Base-by-base conservation (phyloP, 2,797 vertebrate species). In the Lycodopsis pacificus region DNA sequence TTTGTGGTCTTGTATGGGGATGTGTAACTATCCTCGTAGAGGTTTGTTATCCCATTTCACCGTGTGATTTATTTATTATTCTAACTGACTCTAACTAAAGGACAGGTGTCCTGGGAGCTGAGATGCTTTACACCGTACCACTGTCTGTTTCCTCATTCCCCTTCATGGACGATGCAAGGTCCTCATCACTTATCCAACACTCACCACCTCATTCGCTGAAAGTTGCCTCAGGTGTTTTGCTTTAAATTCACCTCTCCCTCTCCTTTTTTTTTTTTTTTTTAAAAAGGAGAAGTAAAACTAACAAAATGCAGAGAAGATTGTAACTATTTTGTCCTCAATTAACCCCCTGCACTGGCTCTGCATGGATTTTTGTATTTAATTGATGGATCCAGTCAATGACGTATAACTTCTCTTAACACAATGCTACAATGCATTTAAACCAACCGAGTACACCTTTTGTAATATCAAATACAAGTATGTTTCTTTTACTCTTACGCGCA, bases 181-280 rank as follows among this genome's bases (percentile, higher is more conserved):
- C 56, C 34, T 78, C 73, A 85, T 83, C 77, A 70, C 72, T 81
- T 74, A 82, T 82, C 85, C 61, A 85, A 30, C 66, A 4, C 49
- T 78, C 62, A 13, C 58, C 53, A 49, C 57, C 73, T 64, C 67
- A 46, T 77, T 74, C 10, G 10, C 36, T 63, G n/a, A 56, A 48
- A 58, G 72, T 48, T 36, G 78, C 82, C 82, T 56, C 9, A 0
- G 57, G 80, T 49, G 48, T 65, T 81, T 65, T 46, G 46, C 63
- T 72, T 71, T 59, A 59, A 72, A 65, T 79, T 25, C 15, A 40
- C 66, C 34, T 56, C 11, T 73, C 53, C 22, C 8, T 36, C 48
- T 67, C n/a, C 3, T 70, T 69, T 12, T 7, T 25, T 76, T 51
- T 76, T 51, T 25, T 25, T 25, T 25, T 25, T 25, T 25, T 20